These are phyloP conservation scores for Gymnocheta viridis DNA, from an alignment of 2,888 invertebrate species.

Conservation along the genomic window DNA sequence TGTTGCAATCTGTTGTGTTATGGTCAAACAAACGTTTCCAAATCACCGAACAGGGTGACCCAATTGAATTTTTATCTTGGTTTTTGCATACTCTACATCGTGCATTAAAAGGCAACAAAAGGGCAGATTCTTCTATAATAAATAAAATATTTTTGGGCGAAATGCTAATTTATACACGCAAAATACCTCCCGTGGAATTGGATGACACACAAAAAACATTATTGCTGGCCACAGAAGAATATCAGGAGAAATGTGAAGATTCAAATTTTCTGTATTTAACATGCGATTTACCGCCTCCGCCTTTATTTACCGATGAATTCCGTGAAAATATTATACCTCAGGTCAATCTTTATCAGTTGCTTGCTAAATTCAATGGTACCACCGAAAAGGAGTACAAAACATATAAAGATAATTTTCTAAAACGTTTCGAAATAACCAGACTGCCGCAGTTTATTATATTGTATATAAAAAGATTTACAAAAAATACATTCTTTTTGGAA, in stretches of 20 bases:
- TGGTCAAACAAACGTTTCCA: conserved; percentile 99
- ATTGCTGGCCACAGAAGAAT: conserved; percentile 91
- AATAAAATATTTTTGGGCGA: conserved; percentile 96
- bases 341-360: conserved; percentile 95
- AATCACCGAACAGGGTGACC: conserved; percentile 99
- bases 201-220: conserved; percentile 93
- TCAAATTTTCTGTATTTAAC: conserved; percentile 98
- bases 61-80: conserved; percentile 99
- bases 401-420: conserved; percentile 98
- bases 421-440: conserved; percentile 96
- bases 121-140: conserved; percentile 93
- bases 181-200: conserved; percentile 95
- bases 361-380: conserved; percentile 98
- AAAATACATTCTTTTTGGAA: conserved; percentile 99
- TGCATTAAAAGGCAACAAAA: conserved; percentile 96
- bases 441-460: conserved; percentile 97
- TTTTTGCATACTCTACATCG: conserved; percentile 97
- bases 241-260: conserved; percentile 92
- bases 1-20: conserved; percentile 98
- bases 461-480: conserved; percentile 98
- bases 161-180: conserved; percentile 94
- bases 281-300: conserved; percentile 98
- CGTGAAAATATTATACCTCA: conserved; percentile 99
- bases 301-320: conserved; percentile 98
- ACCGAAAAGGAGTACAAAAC: conserved; percentile 99